These are phyloP conservation scores for Melanotaenia nigrans DNA, from an alignment of 2,797 vertebrate species.

Conservation along the genomic window DNA sequence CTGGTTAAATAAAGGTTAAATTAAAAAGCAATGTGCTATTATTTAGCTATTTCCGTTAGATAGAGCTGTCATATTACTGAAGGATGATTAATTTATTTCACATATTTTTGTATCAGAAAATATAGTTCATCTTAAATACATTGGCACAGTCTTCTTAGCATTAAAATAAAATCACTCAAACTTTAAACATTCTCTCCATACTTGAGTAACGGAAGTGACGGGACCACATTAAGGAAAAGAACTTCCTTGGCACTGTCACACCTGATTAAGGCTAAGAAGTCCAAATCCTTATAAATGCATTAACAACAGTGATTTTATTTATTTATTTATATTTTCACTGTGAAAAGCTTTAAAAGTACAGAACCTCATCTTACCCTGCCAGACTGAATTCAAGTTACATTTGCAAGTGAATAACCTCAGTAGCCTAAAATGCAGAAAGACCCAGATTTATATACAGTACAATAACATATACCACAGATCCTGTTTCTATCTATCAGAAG, in stretches of 20 bases:
- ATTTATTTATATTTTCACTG: background rate
- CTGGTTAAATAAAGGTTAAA: too few relatives aligned
- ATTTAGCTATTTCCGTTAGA: background rate
- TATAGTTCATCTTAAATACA: background rate
- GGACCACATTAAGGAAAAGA: background rate
- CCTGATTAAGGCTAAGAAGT: background rate
- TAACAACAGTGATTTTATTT: background rate
- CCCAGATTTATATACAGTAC: too few relatives aligned
- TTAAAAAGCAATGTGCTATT: background rate
- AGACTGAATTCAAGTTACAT: background rate
- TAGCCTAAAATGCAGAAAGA: too few relatives aligned
- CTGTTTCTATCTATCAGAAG: background rate
- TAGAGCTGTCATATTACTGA: background rate
- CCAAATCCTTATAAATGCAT: background rate
- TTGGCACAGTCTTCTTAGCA: background rate
- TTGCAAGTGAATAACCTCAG: background rate
- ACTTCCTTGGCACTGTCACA: background rate
- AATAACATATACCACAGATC: too few relatives aligned
- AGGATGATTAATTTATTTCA: constrained; percentile 12
- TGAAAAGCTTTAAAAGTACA: background rate
- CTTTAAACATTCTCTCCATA: background rate
- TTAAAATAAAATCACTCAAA: background rate
- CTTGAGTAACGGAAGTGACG: background rate
- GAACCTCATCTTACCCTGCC: background rate
- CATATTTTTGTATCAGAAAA: constrained; percentile 2